Conservation (phyloP, 23 tunicate species). For the Ascidia mentula region DNA sequence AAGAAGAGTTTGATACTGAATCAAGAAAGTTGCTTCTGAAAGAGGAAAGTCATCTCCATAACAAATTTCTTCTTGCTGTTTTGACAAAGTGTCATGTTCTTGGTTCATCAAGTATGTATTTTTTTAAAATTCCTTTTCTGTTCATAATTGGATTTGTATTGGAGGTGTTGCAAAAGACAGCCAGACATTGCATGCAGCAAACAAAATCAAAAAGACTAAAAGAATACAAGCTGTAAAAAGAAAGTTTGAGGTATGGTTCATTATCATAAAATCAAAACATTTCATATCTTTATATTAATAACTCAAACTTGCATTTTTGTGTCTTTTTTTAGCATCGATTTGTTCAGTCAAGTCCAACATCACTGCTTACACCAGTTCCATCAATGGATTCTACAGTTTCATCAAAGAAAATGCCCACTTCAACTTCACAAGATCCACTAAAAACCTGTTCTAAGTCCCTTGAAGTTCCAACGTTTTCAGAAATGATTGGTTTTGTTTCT, state of each 20-base stretch:
- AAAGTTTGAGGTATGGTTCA: conserved; percentile 65
- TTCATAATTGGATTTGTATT: not conserved
- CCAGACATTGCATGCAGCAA: not conserved
- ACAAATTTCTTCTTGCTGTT: conserved; percentile 77
- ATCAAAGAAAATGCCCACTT: not conserved
- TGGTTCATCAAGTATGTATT: conserved; percentile 5
- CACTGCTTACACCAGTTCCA: not conserved
- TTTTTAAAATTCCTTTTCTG: not conserved
- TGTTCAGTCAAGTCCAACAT: conserved; percentile 11
- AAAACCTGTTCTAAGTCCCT: conserved; percentile 40
- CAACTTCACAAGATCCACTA: conserved; percentile 26
- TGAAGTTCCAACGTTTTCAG: conserved; percentile 47
- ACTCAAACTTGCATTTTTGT: not conserved
- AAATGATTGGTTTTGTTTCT: conserved; percentile 52
- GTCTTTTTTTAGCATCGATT: conserved; percentile 54
- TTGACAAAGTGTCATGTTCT: conserved; percentile 66
- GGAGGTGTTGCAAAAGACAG: not conserved
- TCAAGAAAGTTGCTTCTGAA: conserved; percentile 60
- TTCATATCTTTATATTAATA: too few species aligned
- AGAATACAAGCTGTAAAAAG: conserved; percentile 67
- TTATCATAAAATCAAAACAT: not conserved
- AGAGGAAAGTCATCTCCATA: conserved; percentile 59
- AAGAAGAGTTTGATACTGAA: conserved; percentile 89
- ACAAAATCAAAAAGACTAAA: conserved; percentile 52
- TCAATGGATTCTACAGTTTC: not conserved